Base-by-base conservation (phyloP, 2,113 vertebrate genomes). In the Orientallactaga bullata region DNA sequence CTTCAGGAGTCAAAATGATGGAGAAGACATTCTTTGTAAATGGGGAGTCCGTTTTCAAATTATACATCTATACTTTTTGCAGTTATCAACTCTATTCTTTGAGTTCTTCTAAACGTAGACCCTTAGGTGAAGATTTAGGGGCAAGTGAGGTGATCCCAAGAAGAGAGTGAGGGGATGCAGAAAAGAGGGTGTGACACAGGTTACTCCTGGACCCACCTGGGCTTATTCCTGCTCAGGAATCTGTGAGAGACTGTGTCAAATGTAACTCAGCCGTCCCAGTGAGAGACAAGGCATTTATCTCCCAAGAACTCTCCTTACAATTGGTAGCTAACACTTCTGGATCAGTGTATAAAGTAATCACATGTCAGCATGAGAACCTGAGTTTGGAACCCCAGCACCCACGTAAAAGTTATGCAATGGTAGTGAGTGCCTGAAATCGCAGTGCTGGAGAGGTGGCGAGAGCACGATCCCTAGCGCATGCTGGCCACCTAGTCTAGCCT, bases 81-180 rank as follows among this genome's bases (percentile, higher is more conserved):
- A 63, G 78, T 63, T 13, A 79, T 82, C 37, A 83, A 32, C 60
- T 89, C 68, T 73, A 51, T 42, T n/a, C 9, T 92, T 92, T 86
- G 69, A 13, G 65, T 87, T 93, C 32, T 5, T 69, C 65, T 24
- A 13, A 78, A 82, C 65, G 65, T 87, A 94, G 58, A 91, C 16
- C 21, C 60, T 42, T 58, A 92, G 76, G 76, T 24, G 13, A 82
- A 32, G 7, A 69, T 89, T 73, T 63, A 63, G 58, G 71, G 71
- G 21, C 39, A 65, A 74, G 20, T 61, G 51, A 90, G 39, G 12
- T 63, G 63, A 47, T 63, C 37, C 66, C 90, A 93, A 81, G 76
- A 89, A 81, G 47, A 66, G 16, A 71, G 63, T 7, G 86, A 92
- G 28, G 35, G 28, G 81, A 18, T 73, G 35, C 11, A 58, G 60